These are phyloP conservation scores for Penaeus chinensis DNA, from an alignment of 1,140 invertebrate genomes.

Conservation along the genomic window DNA sequence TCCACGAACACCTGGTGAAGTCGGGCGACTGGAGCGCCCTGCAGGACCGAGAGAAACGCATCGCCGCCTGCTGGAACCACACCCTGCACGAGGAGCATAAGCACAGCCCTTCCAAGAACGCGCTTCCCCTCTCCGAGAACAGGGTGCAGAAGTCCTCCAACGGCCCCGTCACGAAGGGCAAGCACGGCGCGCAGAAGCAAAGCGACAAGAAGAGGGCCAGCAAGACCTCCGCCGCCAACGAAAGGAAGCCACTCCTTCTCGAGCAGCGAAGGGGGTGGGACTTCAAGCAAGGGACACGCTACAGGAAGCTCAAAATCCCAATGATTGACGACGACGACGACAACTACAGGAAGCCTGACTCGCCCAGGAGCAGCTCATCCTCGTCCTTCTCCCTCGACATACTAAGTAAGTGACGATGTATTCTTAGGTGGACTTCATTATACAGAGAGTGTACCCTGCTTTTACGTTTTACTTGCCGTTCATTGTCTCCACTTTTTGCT, in stretches of 20 bases:
- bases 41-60: not conserved
- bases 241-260: no score
- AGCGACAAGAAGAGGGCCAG: no score
- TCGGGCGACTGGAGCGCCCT: not conserved
- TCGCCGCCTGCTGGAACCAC: constrained; percentile 28
- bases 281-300: not conserved
- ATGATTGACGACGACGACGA: constrained; percentile 26
- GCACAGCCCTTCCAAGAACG: no score
- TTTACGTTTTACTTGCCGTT: no score
- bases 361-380: not conserved
- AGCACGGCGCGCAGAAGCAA: no score
- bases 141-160: no score
- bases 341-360: constrained; percentile 11
- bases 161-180: no score
- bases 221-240: no score
- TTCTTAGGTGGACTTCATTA: no score
- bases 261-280: not conserved
- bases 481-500: no score
- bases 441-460: no score
- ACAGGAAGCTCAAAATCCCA: constrained; percentile 14
- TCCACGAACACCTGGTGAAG: not conserved
- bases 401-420: not conserved
- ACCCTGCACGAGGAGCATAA: not conserved
- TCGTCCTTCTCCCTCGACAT: constrained; percentile 18
- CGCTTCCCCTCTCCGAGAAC: no score